Evolutionary conservation across 2,113 vertebrate species (phyloP), one percentile per base, ranked within the genome.

Genomic region (Rhinolophus sinicus): DNA sequence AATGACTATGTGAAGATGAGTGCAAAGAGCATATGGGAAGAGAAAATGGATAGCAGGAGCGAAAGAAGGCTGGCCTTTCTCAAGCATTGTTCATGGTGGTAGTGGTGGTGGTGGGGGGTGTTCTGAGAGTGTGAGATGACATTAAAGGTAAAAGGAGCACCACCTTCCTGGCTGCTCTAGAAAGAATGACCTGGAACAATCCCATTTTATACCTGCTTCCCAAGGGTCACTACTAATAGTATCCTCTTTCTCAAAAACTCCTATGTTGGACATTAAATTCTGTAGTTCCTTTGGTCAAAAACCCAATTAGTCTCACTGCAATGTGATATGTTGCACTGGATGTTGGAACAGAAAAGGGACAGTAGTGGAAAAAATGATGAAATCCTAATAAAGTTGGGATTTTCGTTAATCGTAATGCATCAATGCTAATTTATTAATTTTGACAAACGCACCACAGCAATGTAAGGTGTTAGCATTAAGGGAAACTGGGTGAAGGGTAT

Each of bases 61-160:
- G 6, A 22, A 33, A 50, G 33, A 60, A 60, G n/a, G 22, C 52
- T 72, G 13, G 3, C 11, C 4, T 54, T 72, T 88, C 67, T 73
- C 58, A 18, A 64, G 38, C 30, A 50, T 13, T 44, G 5, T 64
- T 7, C 15, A 21, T 28, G 22, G 52, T 8, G 33, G 7, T 8
- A 21, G 7, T 10, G 12, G 4, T 15, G 52, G 33, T 30, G 72
- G 15, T 2, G 40, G 44, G 1, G 24, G 24, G 15, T 28, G 60
- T 10, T 44, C 65, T 8, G 54, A 62, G 11, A 3, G 6, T n/a
- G 33, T 22, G 35, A 50, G 2, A 40, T 22, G 28, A 65, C 47
- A 6, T 1, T 18, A 3, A 38, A 84, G 6, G 13, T 21, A 72
- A 18, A 0, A 54, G 1, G 4, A 60, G 2, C 40, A 18, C 40